Evolutionary conservation across 2,797 vertebrate genomes (phyloP), one percentile per base, ranked within the genome.

Genomic region (Simalia tracyae): DNA sequence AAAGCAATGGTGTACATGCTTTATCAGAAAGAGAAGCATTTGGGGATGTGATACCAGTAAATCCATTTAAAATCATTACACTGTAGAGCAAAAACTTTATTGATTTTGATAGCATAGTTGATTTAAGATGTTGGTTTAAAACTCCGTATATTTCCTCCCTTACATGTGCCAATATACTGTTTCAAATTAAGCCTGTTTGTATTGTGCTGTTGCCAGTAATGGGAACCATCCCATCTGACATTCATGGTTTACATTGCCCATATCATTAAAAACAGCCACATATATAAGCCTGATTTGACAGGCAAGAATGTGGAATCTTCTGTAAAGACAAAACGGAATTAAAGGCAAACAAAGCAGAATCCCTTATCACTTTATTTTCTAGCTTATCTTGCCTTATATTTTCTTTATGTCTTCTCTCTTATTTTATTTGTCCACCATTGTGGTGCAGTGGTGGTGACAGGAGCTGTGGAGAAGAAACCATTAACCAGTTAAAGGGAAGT

Each of bases 131-230:
- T 19, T 42, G 8, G 36, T 22, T 81, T 59, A 24, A 89, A 59
- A 89, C 10, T 24, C 6, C 4, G 8, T 31, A 50, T 36, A 64
- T 31, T 85, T 86, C 22, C 19, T 66, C 5, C 28, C 0, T 64
- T 36, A 14, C 66, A n/a, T 0, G 6, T 60, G n/a, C n/a, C 36
- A 31, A 3, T 60, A 81, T 57, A 9, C 1, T 90, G 56, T 86
- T 68, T 86, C n/a, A 57, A 68, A 91, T 91, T 91, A 91, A 86
- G 42, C 17, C n/a, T 84, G 66, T 81, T 90, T n/a, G 26, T 46
- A n/a, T 59, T 81, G 57, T 36, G 22, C 17, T 26, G 28, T 86
- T 54, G 24, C 50, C 89, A 61, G 6, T 91, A 68, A 86, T 87
- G 90, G 57, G 59, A 59, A 36, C 9, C 66, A 85, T 64, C 46